Evolutionary conservation across 1,140 invertebrate genomes (phyloP).

Genomic region (Cydia amplana): DNA sequence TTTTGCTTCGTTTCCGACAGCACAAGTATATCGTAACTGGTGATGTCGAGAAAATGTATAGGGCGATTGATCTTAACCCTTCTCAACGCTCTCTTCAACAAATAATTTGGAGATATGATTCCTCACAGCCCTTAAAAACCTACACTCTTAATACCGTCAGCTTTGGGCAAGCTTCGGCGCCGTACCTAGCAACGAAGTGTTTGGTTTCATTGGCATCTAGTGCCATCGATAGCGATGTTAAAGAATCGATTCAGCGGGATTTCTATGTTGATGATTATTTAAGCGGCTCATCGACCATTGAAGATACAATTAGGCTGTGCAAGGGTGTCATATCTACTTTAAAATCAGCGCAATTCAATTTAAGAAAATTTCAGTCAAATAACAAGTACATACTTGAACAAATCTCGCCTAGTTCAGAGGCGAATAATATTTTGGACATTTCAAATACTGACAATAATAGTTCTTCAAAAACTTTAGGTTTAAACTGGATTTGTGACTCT

Average conservation of each 20-base stretch:
- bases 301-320: conserved; percentile 9
- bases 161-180: conserved; percentile 55
- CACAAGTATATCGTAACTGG: conserved; percentile 49
- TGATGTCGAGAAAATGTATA: conserved; percentile 68
- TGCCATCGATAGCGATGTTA: not conserved
- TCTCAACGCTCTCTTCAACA: conserved; percentile 52
- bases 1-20: conserved; percentile 51
- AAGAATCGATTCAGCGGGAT: conserved; percentile 47
- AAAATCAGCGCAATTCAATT: conserved; percentile 29
- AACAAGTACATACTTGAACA: conserved; percentile 2
- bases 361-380: conserved; percentile 36
- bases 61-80: conserved; percentile 52
- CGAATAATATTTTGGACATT: not conserved
- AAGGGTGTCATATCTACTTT: conserved; percentile 13
- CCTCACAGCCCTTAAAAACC: conserved; percentile 37
- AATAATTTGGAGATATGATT: conserved; percentile 59
- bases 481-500: conserved; percentile 37
- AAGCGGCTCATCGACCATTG: conserved; percentile 27
- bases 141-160: conserved; percentile 57
- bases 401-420: not conserved
- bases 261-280: conserved; percentile 74
- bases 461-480: conserved; percentile 37
- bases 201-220: conserved; percentile 46
- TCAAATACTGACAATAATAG: conserved; percentile 14
- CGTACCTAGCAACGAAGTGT: conserved; percentile 51